Percentiles rank a stretch among this genome's conserved stretches.
These are phyloP conservation scores for Probosciger aterrimus DNA, from an alignment of 2,113 vertebrate genomes.

Conservation along the genomic window DNA sequence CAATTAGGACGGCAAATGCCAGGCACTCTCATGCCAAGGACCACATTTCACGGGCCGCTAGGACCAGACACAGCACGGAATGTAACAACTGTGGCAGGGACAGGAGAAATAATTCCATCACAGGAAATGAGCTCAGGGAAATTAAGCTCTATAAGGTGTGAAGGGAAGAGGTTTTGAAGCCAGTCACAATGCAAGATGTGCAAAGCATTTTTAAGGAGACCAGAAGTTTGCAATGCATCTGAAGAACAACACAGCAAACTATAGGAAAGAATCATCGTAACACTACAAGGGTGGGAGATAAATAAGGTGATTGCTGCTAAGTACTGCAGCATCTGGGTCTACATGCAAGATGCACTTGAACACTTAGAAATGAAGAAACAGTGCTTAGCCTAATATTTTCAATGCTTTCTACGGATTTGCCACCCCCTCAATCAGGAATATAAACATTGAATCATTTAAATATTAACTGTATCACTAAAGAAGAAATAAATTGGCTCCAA, in stretches of 20 bases:
- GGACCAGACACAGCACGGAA: background rate
- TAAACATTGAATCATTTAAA: background rate
- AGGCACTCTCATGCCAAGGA: background rate
- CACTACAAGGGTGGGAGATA: background rate
- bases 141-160: background rate
- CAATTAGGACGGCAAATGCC: background rate
- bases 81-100: background rate
- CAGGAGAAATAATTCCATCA: background rate
- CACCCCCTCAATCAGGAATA: rapidly evolving
- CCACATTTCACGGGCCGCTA: background rate
- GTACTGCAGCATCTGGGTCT: background rate
- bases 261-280: background rate
- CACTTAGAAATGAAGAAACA: background rate
- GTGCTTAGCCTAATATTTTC: background rate
- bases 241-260: background rate
- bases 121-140: background rate
- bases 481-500: background rate
- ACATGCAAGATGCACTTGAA: background rate
- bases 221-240: background rate
- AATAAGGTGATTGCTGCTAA: background rate
- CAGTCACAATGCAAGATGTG: background rate
- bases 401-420: background rate
- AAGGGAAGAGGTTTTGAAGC: background rate
- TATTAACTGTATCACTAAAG: background rate
- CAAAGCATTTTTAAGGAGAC: background rate